Percentiles rank a stretch among this genome's conserved stretches.
These are phyloP conservation scores for Candidula unifasciata DNA, from an alignment of 2,888 invertebrate species.

Conservation along the genomic window DNA sequence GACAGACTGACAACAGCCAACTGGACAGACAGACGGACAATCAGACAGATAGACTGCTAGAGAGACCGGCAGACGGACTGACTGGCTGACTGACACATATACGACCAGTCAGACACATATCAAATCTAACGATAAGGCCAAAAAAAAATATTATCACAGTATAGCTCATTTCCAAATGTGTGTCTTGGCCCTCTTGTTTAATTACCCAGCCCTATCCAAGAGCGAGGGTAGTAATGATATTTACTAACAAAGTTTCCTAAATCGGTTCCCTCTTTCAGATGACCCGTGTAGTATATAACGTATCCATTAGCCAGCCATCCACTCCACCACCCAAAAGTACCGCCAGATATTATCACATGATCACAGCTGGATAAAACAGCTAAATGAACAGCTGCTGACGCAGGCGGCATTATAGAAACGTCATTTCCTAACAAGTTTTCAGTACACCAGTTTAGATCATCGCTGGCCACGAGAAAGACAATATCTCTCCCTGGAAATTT, in stretches of 20 bases:
- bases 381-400: neutral
- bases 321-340: constrained; percentile 4
- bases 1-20: too few relatives aligned
- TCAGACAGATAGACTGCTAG: too few relatives aligned
- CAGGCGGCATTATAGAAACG: neutral
- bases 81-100: too few relatives aligned
- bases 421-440: neutral
- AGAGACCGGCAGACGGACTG: too few relatives aligned
- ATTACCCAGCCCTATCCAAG: neutral
- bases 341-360: neutral
- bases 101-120: too few relatives aligned
- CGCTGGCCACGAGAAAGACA: constrained; percentile 3
- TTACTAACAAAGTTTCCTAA: neutral
- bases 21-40: too few relatives aligned
- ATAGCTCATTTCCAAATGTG: too few relatives aligned
- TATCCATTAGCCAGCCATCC: constrained; percentile 21
- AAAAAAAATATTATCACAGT: too few relatives aligned
- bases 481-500: neutral
- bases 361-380: constrained; percentile 26
- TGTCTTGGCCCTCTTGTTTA: too few relatives aligned
- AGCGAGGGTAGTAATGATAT: neutral
- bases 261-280: neutral
- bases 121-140: too few relatives aligned
- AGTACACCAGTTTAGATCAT: constrained; percentile 18
- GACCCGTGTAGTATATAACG: constrained; percentile 5